These are phyloP conservation scores for Pangasius larnaudii DNA, from an alignment of 2,797 vertebrate species.

Conservation along the genomic window DNA sequence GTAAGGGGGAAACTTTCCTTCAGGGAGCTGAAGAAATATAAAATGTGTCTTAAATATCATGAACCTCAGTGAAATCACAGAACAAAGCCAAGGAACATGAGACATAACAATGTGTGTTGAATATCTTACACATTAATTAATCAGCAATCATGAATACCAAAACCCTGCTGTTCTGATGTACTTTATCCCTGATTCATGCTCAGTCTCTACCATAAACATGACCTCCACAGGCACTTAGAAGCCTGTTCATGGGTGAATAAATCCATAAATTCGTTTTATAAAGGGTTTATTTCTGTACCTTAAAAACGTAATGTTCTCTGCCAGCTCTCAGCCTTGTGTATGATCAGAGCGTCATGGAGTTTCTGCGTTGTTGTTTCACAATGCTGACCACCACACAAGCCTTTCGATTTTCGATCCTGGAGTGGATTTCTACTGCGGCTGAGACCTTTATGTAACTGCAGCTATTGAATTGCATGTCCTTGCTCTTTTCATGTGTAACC, in stretches of 20 bases:
- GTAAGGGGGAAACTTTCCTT: too few species aligned
- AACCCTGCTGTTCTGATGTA: not conserved
- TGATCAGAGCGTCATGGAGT: too few species aligned
- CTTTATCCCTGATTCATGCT: not conserved
- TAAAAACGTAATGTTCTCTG: not conserved
- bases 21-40: too few species aligned
- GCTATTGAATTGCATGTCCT: not conserved
- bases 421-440: not conserved
- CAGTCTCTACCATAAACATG: not conserved
- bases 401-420: not conserved
- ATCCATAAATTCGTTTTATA: not conserved
- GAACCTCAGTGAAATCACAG: too few species aligned
- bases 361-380: not conserved
- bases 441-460: not conserved
- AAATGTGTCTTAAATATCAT: too few species aligned
- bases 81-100: not conserved
- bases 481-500: constrained; percentile 3
- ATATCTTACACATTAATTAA: not conserved
- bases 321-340: not conserved
- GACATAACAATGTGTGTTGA: not conserved
- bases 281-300: not conserved
- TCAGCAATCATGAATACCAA: not conserved
- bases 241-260: not conserved
- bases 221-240: not conserved
- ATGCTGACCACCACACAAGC: not conserved